Percentiles rank a stretch among this genome's conserved stretches.
These are phyloP conservation scores for Rotaria macrura DNA, from an alignment of 2,888 invertebrate genomes.

Conservation along the genomic window DNA sequence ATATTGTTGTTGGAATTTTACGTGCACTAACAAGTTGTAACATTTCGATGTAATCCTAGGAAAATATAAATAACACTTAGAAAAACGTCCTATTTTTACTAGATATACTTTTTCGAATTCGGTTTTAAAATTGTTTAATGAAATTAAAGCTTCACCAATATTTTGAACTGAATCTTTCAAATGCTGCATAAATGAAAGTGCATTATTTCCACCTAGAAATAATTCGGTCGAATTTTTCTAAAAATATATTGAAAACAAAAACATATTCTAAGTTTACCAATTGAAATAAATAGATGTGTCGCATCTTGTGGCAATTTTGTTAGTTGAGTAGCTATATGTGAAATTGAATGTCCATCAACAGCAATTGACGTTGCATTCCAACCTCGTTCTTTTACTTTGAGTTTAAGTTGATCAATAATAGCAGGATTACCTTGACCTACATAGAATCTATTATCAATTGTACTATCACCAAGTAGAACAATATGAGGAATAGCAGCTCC, in stretches of 20 bases:
- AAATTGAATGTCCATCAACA: not conserved
- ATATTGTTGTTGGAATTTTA: not conserved
- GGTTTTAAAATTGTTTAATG: not conserved
- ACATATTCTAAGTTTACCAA: not conserved
- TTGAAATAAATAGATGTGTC: not conserved
- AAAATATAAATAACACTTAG: not conserved
- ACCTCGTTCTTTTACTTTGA: not conserved
- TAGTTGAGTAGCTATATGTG: not conserved
- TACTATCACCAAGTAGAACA: not conserved
- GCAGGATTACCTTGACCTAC: not conserved
- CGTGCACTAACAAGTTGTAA: not conserved
- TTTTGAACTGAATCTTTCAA: not conserved
- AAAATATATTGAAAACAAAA: too few relatives aligned
- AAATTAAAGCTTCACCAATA: not conserved
- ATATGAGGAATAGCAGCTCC: not conserved
- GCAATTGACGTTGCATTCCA: not conserved
- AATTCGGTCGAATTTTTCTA: too few relatives aligned
- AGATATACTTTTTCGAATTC: not conserved
- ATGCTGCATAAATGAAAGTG: not conserved
- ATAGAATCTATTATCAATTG: not conserved
- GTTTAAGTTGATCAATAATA: not conserved
- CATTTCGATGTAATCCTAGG: not conserved
- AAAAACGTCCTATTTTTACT: too few relatives aligned
- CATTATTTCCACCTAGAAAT: not conserved
- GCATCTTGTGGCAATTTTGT: not conserved